A percentile compares a stretch with the other conserved stretches of the same genome.
phyloP scores from a whole-genome alignment of 2,888 invertebrate species.

The Eremobia ochroleuca region DNA sequence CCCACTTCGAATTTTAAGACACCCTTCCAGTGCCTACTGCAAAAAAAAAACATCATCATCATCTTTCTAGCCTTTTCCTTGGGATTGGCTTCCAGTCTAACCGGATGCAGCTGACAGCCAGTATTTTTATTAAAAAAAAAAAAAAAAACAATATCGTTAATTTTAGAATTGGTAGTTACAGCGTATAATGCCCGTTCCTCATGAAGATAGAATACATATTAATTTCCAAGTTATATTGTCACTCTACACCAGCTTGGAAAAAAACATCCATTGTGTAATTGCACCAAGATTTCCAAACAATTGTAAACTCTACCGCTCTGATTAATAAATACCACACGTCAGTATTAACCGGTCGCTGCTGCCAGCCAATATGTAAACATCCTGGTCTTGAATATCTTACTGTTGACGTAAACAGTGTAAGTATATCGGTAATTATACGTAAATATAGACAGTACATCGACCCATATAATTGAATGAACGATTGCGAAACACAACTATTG shows the following conservation, averaged over 20 bases:
- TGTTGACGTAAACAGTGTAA: conserved; percentile 48
- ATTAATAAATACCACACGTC: conserved; percentile 44
- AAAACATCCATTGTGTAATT: not conserved
- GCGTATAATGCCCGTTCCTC: not conserved
- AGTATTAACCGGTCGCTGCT: conserved; percentile 34
- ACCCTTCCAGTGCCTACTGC: too few relatives aligned
- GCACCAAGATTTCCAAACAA: conserved; percentile 16
- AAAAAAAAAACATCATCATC: too few relatives aligned
- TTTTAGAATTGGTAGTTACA: not conserved
- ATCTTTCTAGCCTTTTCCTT: too few relatives aligned
- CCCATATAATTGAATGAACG: conserved; percentile 23
- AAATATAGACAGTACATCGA: conserved; percentile 20
- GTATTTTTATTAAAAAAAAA: too few relatives aligned
- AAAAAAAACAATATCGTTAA: not conserved
- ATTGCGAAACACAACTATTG: conserved; percentile 20
- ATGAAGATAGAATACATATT: not conserved
- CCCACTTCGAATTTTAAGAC: too few relatives aligned
- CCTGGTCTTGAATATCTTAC: conserved; percentile 60
- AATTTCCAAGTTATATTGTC: not conserved
- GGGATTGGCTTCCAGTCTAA: too few relatives aligned
- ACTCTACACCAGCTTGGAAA: not conserved
- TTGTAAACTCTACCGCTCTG: conserved; percentile 12
- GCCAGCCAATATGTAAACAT: conserved; percentile 55
- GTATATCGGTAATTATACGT: conserved; percentile 22
- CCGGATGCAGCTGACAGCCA: too few relatives aligned